Evolutionary conservation across 2,113 vertebrate genomes (phyloP).

Genomic region (Phaetusa simplex): DNA sequence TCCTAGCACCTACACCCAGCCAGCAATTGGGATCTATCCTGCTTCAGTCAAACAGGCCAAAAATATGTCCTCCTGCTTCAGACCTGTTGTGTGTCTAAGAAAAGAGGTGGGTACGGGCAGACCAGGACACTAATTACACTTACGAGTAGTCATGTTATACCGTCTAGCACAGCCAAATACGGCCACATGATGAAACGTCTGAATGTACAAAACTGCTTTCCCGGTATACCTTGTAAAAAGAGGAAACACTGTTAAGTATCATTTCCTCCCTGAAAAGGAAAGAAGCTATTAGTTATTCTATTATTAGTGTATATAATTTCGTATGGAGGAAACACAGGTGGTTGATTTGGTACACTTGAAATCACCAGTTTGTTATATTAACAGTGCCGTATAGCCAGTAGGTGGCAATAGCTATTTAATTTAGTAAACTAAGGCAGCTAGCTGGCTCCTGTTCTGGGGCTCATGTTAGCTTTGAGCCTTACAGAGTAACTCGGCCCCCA

Average conservation of each 20-base stretch:
- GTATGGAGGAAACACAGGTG: not conserved
- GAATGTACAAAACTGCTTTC: not conserved
- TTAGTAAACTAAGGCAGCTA: not conserved
- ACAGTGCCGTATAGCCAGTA: not conserved
- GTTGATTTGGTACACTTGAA: not conserved
- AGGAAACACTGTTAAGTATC: not conserved
- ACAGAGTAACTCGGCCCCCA: not conserved
- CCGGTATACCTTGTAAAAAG: not conserved
- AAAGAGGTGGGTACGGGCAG: not conserved
- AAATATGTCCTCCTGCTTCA: not conserved
- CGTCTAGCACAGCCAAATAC: not conserved
- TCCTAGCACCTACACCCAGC: not conserved
- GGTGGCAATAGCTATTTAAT: conserved; percentile 55
- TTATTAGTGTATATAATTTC: not conserved
- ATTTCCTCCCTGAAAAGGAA: not conserved
- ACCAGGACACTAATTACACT: not conserved
- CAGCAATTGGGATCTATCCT: not conserved
- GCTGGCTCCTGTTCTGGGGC: not conserved
- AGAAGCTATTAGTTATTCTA: not conserved
- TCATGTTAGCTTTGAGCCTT: not conserved
- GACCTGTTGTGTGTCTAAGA: not conserved
- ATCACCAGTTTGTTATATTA: not conserved
- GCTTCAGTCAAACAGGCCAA: not conserved
- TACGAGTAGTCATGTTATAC: not conserved
- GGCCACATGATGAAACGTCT: not conserved